Percentiles rank a stretch among this genome's conserved stretches.
These are phyloP conservation scores for Mylabris phalerata DNA, from an alignment of 1,140 invertebrate genomes.

Conservation along the genomic window DNA sequence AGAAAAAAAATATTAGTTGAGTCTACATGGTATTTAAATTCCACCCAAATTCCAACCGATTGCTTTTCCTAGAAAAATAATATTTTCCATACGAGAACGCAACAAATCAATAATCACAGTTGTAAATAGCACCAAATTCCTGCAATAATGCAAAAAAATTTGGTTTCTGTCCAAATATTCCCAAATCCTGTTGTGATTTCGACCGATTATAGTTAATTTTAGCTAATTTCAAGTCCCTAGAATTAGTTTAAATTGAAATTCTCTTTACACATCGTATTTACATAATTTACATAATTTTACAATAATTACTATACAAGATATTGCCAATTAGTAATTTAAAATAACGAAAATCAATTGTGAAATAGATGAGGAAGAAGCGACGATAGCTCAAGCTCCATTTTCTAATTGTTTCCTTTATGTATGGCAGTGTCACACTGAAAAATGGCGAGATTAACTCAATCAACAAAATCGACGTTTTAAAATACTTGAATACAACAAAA, in stretches of 20 bases:
- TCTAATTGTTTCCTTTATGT: background rate
- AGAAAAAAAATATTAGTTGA: too few species aligned
- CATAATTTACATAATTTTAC: conserved; percentile 31
- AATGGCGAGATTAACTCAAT: background rate
- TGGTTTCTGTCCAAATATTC: conserved; percentile 18
- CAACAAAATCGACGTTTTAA: too few species aligned
- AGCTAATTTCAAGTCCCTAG: too few species aligned
- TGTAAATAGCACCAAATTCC: conserved; percentile 40
- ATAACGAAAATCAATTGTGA: too few species aligned
- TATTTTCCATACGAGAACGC: conserved; percentile 18
- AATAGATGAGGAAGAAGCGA: too few species aligned
- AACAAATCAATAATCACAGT: conserved; percentile 37
- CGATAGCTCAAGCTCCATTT: too few species aligned
- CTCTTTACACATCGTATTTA: conserved; percentile 8
- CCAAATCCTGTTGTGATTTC: too few species aligned
- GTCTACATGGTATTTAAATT: too few species aligned
- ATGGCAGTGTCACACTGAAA: conserved; percentile 16
- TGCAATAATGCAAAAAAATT: conserved; percentile 25
- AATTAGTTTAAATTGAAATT: too few species aligned
- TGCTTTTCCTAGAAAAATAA: conserved; percentile 30
- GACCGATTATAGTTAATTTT: too few species aligned
- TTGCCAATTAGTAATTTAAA: too few species aligned
- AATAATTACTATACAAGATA: conserved; percentile 18
- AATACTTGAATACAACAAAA: too few species aligned
- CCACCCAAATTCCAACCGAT: background rate